A percentile compares a stretch with the other conserved stretches of the same genome.
Conservation (phyloP, 2,888 invertebrate species). For the Acleris literana region DNA sequence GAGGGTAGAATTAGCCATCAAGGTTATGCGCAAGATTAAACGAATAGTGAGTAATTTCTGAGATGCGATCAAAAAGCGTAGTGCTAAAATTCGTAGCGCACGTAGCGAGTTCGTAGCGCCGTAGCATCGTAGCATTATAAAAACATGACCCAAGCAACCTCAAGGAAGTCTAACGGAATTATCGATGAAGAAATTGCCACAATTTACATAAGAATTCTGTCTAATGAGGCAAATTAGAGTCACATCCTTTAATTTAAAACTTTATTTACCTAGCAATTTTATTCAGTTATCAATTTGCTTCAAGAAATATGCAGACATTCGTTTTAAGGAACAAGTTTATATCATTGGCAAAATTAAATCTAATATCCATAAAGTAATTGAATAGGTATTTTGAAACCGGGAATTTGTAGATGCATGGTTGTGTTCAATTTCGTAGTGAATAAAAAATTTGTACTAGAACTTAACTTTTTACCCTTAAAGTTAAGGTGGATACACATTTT, state of each 20-base stretch:
- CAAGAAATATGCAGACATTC: not conserved
- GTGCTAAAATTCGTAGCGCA: slow-evolving; percentile 8
- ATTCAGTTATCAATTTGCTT: not conserved
- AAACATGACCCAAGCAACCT: slow-evolving; percentile 12
- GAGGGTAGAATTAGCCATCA: too few species aligned
- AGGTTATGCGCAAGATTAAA: too few species aligned
- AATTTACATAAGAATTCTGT: slow-evolving; percentile 28
- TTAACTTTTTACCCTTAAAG: too few species aligned
- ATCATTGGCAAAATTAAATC: not conserved
- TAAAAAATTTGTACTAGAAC: too few species aligned
- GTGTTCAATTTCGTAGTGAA: too few species aligned
- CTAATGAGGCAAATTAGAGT: not conserved
- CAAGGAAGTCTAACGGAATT: slow-evolving; percentile 40
- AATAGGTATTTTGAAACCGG: slow-evolving; percentile 35
- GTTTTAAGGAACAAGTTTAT: not conserved
- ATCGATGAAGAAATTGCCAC: slow-evolving; percentile 37
- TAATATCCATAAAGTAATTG: too few species aligned
- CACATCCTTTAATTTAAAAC: slow-evolving; percentile 31
- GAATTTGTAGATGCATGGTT: slow-evolving; percentile 44
- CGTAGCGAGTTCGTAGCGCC: slow-evolving; percentile 15
- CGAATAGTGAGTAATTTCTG: too few species aligned
- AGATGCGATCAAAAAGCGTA: too few species aligned
- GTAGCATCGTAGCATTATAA: slow-evolving; percentile 24
- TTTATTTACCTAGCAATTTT: not conserved
- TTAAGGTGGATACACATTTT: slow-evolving; percentile 28